These are phyloP conservation scores for Thecophora atra DNA, from an alignment of 2,888 invertebrate species.

Conservation along the genomic window DNA sequence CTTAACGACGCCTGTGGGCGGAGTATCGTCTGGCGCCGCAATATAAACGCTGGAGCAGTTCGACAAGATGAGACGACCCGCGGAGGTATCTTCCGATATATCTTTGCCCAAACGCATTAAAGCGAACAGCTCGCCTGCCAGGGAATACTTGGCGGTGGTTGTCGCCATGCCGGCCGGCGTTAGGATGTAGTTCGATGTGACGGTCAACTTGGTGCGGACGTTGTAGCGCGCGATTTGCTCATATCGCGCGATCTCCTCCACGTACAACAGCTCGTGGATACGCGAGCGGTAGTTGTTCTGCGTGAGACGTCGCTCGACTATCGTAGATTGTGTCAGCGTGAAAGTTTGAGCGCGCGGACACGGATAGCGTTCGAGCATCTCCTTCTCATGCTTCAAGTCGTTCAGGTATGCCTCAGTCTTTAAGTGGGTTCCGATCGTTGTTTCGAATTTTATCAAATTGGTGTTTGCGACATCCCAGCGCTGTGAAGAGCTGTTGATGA, in stretches of 20 bases:
- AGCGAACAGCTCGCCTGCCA: conserved; percentile 80
- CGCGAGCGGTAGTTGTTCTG: conserved; percentile 77
- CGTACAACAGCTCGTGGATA: conserved; percentile 78
- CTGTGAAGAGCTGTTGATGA: conserved; percentile 71
- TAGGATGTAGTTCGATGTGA: conserved; percentile 75
- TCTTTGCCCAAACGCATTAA: conserved; percentile 76
- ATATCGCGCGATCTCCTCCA: conserved; percentile 80
- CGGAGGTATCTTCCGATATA: conserved; percentile 83
- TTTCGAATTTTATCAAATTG: conserved; percentile 68
- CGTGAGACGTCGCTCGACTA: conserved; percentile 72
- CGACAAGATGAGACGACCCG: conserved; percentile 80
- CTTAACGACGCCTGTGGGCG: conserved; percentile 26
- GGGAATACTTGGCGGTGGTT: conserved; percentile 79
- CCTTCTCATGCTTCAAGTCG: conserved; percentile 68
- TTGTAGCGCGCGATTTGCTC: conserved; percentile 78
- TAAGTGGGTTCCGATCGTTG: conserved; percentile 69
- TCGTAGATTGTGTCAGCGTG: conserved; percentile 74
- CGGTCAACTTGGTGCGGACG: conserved; percentile 71
- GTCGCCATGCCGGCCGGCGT: conserved; percentile 75
- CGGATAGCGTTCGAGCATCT: conserved; percentile 72
- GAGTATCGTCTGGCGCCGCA: conserved; percentile 61
- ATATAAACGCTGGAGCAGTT: conserved; percentile 78
- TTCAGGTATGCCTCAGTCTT: conserved; percentile 66
- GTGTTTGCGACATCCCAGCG: conserved; percentile 72
- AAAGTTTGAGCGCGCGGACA: conserved; percentile 75